Percentiles rank a stretch among this genome's conserved stretches.
Conservation (phyloP, 2,888 invertebrate genomes). For the Ptychoptera contaminata region DNA sequence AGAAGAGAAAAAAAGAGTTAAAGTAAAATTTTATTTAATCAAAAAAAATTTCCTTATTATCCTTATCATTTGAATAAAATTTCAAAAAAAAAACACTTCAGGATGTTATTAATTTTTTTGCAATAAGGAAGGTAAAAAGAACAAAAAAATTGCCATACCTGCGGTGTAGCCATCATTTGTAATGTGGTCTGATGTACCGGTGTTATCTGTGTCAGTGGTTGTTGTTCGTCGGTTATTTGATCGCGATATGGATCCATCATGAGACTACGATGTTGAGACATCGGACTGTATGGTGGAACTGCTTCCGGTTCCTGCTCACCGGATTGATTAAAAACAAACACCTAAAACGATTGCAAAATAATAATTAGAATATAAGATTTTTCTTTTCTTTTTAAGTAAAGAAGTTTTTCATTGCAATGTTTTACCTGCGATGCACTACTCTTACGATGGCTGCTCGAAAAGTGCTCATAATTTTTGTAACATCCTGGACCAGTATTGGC, state of each 20-base stretch:
- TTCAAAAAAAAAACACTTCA: too few relatives aligned
- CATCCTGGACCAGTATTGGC: conserved; percentile 60
- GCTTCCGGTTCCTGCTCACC: conserved; percentile 26
- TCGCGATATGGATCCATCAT: conserved; percentile 10
- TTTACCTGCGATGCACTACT: conserved; percentile 25
- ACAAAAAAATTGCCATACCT: conserved; percentile 22
- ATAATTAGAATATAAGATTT: neutral
- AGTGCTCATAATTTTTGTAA: conserved; percentile 65
- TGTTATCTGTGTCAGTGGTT: conserved; percentile 10
- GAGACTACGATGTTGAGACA: conserved; percentile 22
- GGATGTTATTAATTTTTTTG: too few relatives aligned
- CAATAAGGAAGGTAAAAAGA: too few relatives aligned
- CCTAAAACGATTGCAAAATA: neutral
- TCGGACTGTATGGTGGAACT: conserved; percentile 28
- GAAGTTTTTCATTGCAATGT: neutral
- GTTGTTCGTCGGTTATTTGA: conserved; percentile 10
- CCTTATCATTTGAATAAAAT: too few relatives aligned
- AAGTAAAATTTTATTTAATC: too few relatives aligned
- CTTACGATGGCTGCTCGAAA: conserved; percentile 25
- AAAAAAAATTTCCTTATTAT: neutral
- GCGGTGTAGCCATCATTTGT: conserved; percentile 32
- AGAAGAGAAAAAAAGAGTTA: neutral
- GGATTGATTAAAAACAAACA: neutral
- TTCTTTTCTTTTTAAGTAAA: neutral
- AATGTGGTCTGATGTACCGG: conserved; percentile 17